Conservation (phyloP, 1,140 invertebrate species). For the Drosophila pruinosa region DNA sequence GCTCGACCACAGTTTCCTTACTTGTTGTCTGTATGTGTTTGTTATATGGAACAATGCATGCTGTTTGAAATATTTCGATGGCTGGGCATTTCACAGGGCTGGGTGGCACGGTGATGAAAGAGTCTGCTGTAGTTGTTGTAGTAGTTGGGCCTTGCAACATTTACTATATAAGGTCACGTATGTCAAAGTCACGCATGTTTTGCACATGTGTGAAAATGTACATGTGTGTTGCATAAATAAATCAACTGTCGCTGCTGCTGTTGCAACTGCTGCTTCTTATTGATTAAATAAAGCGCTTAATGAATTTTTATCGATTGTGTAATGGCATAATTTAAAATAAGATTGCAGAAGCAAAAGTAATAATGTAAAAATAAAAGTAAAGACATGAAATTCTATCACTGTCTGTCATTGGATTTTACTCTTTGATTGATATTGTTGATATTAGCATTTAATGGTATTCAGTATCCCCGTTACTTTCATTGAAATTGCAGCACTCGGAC, state of each 20-base stretch:
- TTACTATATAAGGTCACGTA: slow-evolving; percentile 16
- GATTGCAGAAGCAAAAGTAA: too few relatives aligned
- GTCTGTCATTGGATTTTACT: too few relatives aligned
- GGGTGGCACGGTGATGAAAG: not conserved
- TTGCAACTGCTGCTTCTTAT: slow-evolving; percentile 4
- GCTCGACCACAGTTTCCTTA: too few relatives aligned
- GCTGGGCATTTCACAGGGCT: too few relatives aligned
- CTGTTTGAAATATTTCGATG: slow-evolving; percentile 2
- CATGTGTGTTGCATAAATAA: slow-evolving; percentile 9
- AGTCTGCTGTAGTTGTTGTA: not conserved
- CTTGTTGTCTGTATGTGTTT: not conserved
- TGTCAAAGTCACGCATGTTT: not conserved
- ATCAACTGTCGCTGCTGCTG: slow-evolving; percentile 5
- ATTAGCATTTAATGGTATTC: not conserved
- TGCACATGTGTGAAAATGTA: slow-evolving; percentile 13
- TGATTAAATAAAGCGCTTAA: slow-evolving; percentile 14
- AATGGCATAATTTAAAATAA: not conserved
- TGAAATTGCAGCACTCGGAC: not conserved
- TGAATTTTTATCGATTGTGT: slow-evolving; percentile 12
- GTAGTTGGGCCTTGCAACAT: slow-evolving; percentile 6
- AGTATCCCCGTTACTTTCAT: slow-evolving; percentile 8
- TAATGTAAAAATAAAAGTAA: too few relatives aligned
- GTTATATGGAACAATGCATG: not conserved
- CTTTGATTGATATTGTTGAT: not conserved
- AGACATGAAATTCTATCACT: too few relatives aligned